Conservation (phyloP, 2,113 vertebrate genomes). For the Brachyhypopomus gauderio region DNA sequence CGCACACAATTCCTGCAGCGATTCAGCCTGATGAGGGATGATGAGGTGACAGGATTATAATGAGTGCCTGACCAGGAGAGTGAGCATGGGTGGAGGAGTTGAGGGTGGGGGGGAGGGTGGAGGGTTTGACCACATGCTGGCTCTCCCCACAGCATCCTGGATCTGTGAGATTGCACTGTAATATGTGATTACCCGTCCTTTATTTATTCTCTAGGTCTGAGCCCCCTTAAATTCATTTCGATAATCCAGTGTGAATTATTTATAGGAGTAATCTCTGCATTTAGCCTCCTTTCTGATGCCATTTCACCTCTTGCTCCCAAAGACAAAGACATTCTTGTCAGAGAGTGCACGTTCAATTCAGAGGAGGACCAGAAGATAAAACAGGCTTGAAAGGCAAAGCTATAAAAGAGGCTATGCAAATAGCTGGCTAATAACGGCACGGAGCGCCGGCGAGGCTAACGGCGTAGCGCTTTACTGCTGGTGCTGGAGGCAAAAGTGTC, state of each 20-base stretch:
- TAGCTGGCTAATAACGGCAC: conserved; percentile 25
- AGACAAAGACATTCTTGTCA: conserved; percentile 33
- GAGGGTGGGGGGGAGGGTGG: neutral
- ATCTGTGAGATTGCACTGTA: conserved; percentile 53
- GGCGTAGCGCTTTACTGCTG: conserved; percentile 12
- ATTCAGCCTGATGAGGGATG: conserved; percentile 53
- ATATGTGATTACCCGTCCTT: conserved; percentile 53
- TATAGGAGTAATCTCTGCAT: conserved; percentile 51
- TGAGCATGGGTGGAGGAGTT: neutral
- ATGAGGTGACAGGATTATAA: conserved; percentile 59
- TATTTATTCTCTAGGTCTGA: conserved; percentile 50
- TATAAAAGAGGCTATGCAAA: conserved; percentile 9
- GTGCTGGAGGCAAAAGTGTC: neutral
- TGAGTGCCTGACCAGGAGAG: conserved; percentile 42
- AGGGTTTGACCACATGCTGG: neutral
- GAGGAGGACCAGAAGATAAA: neutral
- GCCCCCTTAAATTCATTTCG: conserved; percentile 42
- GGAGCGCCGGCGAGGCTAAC: neutral
- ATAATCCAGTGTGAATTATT: conserved; percentile 55
- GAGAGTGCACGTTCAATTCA: neutral
- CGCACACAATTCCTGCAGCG: conserved; percentile 44
- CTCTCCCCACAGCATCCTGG: conserved; percentile 31
- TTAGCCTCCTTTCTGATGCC: conserved; percentile 30
- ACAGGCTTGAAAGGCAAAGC: neutral
- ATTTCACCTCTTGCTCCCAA: conserved; percentile 39